These are phyloP conservation scores for Scaptomyza parva DNA, from an alignment of 2,888 invertebrate genomes.

Conservation along the genomic window DNA sequence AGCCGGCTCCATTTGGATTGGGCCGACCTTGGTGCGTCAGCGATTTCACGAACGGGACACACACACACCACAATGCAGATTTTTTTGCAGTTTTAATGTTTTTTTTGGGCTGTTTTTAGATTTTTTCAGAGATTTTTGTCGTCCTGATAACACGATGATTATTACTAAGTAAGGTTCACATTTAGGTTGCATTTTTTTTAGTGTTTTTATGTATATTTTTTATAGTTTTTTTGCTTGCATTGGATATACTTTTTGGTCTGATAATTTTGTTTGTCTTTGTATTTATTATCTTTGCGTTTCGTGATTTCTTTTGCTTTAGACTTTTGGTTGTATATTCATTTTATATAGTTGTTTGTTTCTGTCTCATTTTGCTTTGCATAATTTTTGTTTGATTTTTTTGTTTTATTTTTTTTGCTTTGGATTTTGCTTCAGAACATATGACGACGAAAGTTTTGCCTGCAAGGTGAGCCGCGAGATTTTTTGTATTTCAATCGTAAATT, in stretches of 20 bases:
- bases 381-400: conserved; percentile 9
- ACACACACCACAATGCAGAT: conserved; percentile 80
- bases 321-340: conserved; percentile 51
- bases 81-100: conserved; percentile 70
- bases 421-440: conserved; percentile 58
- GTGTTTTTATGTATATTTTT: conserved; percentile 64
- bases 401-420: conserved; percentile 31
- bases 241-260: conserved; percentile 76
- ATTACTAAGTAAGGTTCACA: conserved; percentile 76
- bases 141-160: conserved; percentile 75
- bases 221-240: conserved; percentile 72
- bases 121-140: conserved; percentile 61
- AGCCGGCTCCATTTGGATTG: conserved; percentile 1
- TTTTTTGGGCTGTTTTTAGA: conserved; percentile 45
- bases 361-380: conserved; percentile 22
- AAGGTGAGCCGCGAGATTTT: no score
- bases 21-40: conserved; percentile 60
- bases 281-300: conserved; percentile 62
- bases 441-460: conserved; percentile 60
- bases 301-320: conserved; percentile 68
- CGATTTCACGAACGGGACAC: conserved; percentile 82
- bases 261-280: conserved; percentile 58
- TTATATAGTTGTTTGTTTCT: conserved; percentile 44
- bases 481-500: conserved; percentile 56
- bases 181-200: conserved; percentile 69